Conservation (phyloP, 2,113 vertebrate genomes). For the Pseudois nayaur region DNA sequence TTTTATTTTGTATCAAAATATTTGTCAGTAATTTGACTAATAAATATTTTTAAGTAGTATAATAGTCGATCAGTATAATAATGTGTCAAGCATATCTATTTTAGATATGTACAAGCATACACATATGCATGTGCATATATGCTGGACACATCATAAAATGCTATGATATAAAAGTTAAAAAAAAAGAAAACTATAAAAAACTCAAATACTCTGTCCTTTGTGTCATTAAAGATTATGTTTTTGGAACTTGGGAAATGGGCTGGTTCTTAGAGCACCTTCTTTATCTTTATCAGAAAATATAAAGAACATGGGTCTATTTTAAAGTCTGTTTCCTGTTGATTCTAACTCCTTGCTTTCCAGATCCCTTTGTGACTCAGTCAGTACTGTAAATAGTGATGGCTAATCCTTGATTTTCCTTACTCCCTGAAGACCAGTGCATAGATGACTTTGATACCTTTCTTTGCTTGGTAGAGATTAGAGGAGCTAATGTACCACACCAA, state of each 20-base stretch:
- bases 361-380: background rate
- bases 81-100: background rate
- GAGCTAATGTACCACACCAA: background rate
- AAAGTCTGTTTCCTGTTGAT: background rate
- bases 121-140: accelerated
- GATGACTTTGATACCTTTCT: background rate
- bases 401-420: background rate
- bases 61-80: background rate
- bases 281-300: background rate
- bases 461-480: background rate
- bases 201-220: background rate
- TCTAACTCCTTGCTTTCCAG: background rate
- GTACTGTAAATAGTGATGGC: background rate
- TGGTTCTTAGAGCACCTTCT: background rate
- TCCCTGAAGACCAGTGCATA: background rate
- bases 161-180: background rate
- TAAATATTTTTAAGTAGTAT: background rate
- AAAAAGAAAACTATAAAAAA: background rate
- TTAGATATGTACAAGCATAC: background rate
- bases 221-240: background rate
- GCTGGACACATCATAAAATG: background rate
- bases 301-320: background rate
- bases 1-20: slow-evolving; percentile 47
- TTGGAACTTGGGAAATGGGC: background rate
- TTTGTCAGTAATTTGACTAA: background rate